Percentiles rank a stretch among this genome's conserved stretches.
These are phyloP conservation scores for Mongoloraphidia duomilia DNA, from an alignment of 2,888 invertebrate genomes.

Conservation along the genomic window DNA sequence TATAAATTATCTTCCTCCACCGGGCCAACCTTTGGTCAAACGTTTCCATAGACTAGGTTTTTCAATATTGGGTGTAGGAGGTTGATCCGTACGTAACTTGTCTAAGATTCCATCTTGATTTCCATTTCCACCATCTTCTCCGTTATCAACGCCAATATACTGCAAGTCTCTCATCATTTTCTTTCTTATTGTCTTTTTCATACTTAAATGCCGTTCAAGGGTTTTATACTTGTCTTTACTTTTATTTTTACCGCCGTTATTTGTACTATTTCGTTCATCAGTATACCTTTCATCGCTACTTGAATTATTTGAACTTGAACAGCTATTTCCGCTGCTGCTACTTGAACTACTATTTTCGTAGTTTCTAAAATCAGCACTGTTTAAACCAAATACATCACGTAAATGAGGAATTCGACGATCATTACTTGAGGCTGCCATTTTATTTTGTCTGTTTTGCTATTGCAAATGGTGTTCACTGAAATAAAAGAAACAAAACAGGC, in stretches of 20 bases:
- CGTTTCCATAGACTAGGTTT: conserved; percentile 32
- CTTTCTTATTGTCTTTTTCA: conserved; percentile 76
- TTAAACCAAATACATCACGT: conserved; percentile 53
- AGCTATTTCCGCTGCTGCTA: conserved; percentile 8
- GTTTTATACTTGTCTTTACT: conserved; percentile 61
- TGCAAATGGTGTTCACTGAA: no score
- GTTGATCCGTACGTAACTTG: conserved; percentile 30
- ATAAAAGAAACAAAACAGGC: no score
- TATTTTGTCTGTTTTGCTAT: conserved; percentile 17
- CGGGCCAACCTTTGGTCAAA: conserved; percentile 28
- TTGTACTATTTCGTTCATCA: conserved; percentile 32
- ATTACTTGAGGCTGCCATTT: conserved; percentile 42
- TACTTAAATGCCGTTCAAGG: conserved; percentile 65
- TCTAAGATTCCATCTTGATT: conserved; percentile 26
- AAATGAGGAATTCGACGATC: conserved; percentile 65
- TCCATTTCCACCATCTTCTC: conserved; percentile 20
- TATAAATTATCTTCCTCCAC: not conserved
- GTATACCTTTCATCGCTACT: conserved; percentile 23
- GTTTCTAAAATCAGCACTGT: conserved; percentile 9
- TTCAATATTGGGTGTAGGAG: conserved; percentile 29
- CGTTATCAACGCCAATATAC: conserved; percentile 34
- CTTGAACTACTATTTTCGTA: not conserved
- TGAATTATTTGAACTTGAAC: not conserved
- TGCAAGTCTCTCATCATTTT: conserved; percentile 74
- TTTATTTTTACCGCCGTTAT: conserved; percentile 36